Evolutionary conservation across 2,113 vertebrate species (phyloP), one percentile per base, ranked within the genome.

Genomic region (Orcinus orca): DNA sequence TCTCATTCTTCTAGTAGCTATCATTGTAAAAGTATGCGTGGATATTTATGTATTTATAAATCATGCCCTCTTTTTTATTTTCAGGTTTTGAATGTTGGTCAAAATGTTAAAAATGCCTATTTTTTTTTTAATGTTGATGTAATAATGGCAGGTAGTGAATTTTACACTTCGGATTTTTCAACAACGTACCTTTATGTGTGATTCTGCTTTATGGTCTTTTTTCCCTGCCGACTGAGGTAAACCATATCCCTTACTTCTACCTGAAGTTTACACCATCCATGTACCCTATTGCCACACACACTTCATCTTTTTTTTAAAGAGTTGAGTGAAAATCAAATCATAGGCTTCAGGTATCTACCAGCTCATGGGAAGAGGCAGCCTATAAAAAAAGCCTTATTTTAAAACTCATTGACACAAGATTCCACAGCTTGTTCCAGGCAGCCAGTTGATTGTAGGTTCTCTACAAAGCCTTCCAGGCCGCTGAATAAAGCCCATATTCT

Each of bases 1-100:
- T 82, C 50, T 83, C 65, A 41, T 65, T 90, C 84, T 90, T 88
- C 67, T 44, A 84, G 74, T 82, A 94, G 63, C 55, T 82, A 26
- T 53, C 79, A 84, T 88, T 94, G 71, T 96, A 65, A 82, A 97
- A 97, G 62, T 82, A 68, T 88, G 58, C 68, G 31, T 92, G 80
- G 67, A 74, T 95, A 92, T 94, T 97, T 92, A 89, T 93, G 62
- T 97, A 76, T 96, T 97, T 96, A 95, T 96, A 92, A 83, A 95
- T 80, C 36, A 65, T 25, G 73, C 82, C 76, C 11, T 95, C 23
- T 79, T 87, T 93, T 89, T 80, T 93, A 63, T 90, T 93, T 93
- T 88, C 71, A 26, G 26, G 95, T 95, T 93, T 71, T 83, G 65
- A 95, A 73, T 93, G 80, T 85, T 80, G 83, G 63, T 87, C 76